Evolutionary conservation across 1,140 invertebrate genomes (phyloP).

Genomic region (Gryon sp.): DNA sequence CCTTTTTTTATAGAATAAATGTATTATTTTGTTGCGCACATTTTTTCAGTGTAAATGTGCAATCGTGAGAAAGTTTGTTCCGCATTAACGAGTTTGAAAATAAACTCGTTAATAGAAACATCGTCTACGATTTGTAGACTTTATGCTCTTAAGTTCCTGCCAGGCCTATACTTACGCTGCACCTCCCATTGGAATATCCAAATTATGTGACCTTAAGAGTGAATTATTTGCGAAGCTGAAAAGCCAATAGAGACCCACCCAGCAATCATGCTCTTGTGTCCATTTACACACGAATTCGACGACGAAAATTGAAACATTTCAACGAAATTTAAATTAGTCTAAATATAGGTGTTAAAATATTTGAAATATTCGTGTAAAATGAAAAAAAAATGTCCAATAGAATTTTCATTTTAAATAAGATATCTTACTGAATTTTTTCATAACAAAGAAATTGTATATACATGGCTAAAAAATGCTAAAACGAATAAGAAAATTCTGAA

Average conservation of each 20-base stretch:
- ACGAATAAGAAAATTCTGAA: too few species aligned
- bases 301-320: constrained; percentile 65
- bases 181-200: constrained; percentile 4
- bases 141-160: background rate
- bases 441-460: too few species aligned
- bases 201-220: constrained; percentile 28
- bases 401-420: too few species aligned
- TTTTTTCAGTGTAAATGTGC: background rate
- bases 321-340: too few species aligned
- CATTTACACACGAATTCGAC: constrained; percentile 51
- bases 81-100: constrained; percentile 3
- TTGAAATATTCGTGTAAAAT: too few species aligned
- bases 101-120: constrained; percentile 10
- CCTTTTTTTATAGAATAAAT: background rate
- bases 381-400: too few species aligned
- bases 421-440: too few species aligned
- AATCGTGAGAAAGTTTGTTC: constrained; percentile 17
- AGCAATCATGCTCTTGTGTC: constrained; percentile 52
- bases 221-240: constrained; percentile 36
- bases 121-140: constrained; percentile 3
- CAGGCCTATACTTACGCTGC: constrained; percentile 10
- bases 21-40: background rate
- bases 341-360: too few species aligned
- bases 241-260: constrained; percentile 7
- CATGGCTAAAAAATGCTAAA: too few species aligned